Conservation (phyloP, 2,888 invertebrate genomes). For the Euzetes globulus region DNA sequence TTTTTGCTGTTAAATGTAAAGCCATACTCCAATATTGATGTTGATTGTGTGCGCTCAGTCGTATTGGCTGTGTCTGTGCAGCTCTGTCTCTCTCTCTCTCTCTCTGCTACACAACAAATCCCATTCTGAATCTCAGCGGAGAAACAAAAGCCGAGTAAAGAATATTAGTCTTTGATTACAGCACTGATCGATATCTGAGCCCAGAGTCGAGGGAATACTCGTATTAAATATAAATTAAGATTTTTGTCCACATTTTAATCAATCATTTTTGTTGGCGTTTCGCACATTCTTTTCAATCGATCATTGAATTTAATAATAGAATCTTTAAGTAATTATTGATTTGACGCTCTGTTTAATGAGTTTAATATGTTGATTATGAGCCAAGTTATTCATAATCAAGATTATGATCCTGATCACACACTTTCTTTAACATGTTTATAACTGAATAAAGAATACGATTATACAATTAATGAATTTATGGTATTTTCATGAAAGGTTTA, state of each 20-base stretch:
- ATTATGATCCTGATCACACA: too few species aligned
- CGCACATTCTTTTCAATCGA: background rate
- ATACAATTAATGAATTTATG: too few species aligned
- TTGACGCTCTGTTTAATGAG: background rate
- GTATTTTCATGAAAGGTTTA: too few species aligned
- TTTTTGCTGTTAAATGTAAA: too few species aligned
- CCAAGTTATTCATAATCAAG: too few species aligned
- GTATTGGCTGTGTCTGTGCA: too few species aligned
- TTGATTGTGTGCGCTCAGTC: too few species aligned
- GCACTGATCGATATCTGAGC: background rate
- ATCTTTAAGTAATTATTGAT: too few species aligned
- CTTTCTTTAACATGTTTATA: too few species aligned
- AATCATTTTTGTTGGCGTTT: background rate
- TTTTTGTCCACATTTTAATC: background rate
- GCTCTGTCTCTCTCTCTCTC: too few species aligned
- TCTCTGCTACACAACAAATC: background rate
- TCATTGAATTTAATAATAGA: background rate
- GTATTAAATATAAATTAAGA: conserved; percentile 17
- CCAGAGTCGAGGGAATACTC: background rate
- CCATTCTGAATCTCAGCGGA: background rate
- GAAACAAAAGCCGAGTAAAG: background rate
- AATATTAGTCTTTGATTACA: background rate
- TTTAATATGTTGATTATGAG: background rate
- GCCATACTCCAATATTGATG: too few species aligned
- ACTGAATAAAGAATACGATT: too few species aligned